Percentiles rank a stretch among this genome's conserved stretches.
Conservation (phyloP, 2,113 vertebrate species). For the Saccopteryx leptura region DNA sequence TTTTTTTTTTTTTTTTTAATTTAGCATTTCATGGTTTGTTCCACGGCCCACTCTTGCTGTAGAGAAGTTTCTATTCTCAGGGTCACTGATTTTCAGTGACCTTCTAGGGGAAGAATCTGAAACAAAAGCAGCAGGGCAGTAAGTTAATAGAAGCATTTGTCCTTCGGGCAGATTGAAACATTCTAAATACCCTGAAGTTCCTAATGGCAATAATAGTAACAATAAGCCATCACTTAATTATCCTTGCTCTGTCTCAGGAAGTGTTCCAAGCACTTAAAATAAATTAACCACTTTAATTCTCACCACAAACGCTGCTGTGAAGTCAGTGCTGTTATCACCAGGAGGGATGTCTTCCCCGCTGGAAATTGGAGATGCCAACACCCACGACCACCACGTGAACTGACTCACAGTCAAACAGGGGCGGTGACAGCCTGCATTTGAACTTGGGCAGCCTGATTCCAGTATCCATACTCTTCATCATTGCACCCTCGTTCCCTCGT, state of each 20-base stretch:
- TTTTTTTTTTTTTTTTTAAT: not conserved
- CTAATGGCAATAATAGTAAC: not conserved
- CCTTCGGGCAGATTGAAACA: constrained; percentile 21
- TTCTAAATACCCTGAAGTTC: constrained; percentile 3
- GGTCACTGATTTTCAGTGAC: not conserved
- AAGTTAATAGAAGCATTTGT: not conserved
- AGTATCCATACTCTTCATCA: not conserved
- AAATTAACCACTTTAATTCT: constrained; percentile 22
- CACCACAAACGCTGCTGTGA: not conserved
- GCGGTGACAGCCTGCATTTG: not conserved
- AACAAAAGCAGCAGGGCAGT: not conserved
- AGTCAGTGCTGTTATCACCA: not conserved
- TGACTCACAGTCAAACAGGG: not conserved
- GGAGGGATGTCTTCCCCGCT: not conserved
- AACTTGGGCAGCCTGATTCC: not conserved
- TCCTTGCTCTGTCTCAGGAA: not conserved
- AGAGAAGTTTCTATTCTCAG: constrained; percentile 36
- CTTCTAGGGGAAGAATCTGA: not conserved
- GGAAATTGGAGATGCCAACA: not conserved
- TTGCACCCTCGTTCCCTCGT: not conserved
- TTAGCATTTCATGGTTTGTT: not conserved
- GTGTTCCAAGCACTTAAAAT: not conserved
- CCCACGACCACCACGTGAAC: not conserved
- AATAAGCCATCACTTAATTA: not conserved
- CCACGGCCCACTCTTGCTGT: not conserved